Evolutionary conservation across 2,797 vertebrate species (phyloP).

Genomic region (Oryzias sinensis): DNA sequence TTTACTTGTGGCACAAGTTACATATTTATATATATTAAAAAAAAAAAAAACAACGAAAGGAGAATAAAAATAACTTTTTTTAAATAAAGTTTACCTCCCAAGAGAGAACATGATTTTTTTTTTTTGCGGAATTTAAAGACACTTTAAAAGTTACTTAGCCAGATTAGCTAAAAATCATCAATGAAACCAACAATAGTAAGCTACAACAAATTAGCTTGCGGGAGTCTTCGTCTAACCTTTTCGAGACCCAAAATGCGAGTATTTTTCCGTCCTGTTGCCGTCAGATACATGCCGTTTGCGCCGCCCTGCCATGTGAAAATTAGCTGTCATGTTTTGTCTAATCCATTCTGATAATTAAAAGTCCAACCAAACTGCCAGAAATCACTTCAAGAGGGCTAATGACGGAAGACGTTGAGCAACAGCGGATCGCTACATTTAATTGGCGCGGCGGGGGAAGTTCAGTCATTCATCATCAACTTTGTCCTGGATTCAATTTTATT

Average conservation of each 20-base stretch:
- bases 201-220: conserved; percentile 36
- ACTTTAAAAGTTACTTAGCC: background rate
- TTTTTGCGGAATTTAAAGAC: background rate
- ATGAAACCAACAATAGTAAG: conserved; percentile 27
- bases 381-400: background rate
- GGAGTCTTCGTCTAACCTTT: conserved; percentile 45
- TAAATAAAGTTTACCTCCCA: background rate
- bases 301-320: conserved; percentile 56
- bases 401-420: conserved; percentile 42
- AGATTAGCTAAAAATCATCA: conserved; percentile 37
- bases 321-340: conserved; percentile 20
- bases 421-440: conserved; percentile 11
- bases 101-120: background rate
- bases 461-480: accelerated
- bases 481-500: background rate
- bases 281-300: conserved; percentile 35
- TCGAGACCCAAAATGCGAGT: conserved; percentile 35
- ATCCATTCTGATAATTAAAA: conserved; percentile 36
- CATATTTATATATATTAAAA: too few relatives aligned
- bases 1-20: too few relatives aligned
- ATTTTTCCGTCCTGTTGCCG: conserved; percentile 42
- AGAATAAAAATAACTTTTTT: background rate
- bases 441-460: background rate
- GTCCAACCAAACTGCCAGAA: background rate
- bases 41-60: too few relatives aligned